These are phyloP conservation scores for Caenorhabditis imperialis DNA, from an alignment of 2,888 invertebrate genomes.

Conservation along the genomic window DNA sequence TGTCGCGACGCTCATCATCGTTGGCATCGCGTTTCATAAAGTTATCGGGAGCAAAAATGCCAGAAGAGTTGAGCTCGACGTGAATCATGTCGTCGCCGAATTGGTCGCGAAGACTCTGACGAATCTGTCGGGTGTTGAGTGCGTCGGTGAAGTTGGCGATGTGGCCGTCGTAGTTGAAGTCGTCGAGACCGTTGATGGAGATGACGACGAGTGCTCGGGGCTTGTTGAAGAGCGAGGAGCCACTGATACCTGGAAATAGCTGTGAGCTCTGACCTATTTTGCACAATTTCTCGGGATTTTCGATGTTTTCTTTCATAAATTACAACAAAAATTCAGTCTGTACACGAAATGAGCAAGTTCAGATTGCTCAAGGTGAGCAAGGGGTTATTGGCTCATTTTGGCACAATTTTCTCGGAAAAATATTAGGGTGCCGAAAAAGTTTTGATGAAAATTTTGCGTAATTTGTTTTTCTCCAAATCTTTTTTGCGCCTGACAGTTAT, in stretches of 20 bases:
- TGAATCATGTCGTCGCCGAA: slow-evolving; percentile 30
- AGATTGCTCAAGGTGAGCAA: too few relatives aligned
- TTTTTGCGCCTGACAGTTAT: too few relatives aligned
- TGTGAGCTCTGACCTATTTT: too few relatives aligned
- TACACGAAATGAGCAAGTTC: too few relatives aligned
- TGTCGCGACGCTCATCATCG: neutral
- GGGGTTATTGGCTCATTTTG: too few relatives aligned
- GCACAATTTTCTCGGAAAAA: too few relatives aligned
- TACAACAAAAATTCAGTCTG: too few relatives aligned
- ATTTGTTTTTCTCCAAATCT: too few relatives aligned
- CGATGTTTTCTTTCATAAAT: too few relatives aligned
- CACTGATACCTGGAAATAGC: neutral
- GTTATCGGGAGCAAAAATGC: slow-evolving; percentile 13
- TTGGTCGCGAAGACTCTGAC: neutral
- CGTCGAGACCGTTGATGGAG: slow-evolving; percentile 16
- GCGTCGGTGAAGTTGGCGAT: slow-evolving; percentile 10
- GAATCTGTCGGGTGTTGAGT: neutral
- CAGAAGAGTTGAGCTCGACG: slow-evolving; percentile 11
- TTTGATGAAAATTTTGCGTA: too few relatives aligned
- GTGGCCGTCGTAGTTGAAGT: slow-evolving; percentile 13
- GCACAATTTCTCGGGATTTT: too few relatives aligned
- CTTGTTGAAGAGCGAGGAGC: slow-evolving; percentile 11
- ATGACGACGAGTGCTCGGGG: slow-evolving; percentile 33
- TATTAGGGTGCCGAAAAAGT: too few relatives aligned
- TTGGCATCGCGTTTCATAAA: slow-evolving; percentile 3